Conservation (phyloP, 2,797 vertebrate species). For the Hippoglossus hippoglossus region DNA sequence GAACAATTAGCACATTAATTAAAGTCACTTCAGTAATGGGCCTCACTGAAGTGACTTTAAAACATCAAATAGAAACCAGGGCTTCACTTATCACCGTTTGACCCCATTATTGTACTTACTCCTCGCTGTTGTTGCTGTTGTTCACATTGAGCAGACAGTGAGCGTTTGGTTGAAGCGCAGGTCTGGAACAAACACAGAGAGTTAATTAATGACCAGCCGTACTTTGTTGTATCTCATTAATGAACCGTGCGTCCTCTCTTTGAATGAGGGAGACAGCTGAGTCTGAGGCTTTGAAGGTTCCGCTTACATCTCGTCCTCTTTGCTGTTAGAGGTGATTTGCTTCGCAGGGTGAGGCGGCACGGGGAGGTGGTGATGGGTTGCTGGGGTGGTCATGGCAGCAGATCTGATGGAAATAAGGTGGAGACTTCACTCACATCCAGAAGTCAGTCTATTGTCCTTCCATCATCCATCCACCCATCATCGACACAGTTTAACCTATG, state of each 20-base stretch:
- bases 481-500: no score
- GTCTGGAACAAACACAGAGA: slow-evolving; percentile 74
- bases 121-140: slow-evolving; percentile 92
- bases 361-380: slow-evolving; percentile 66
- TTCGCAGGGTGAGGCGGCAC: slow-evolving; percentile 66
- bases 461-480: no score
- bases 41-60: neutral
- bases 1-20: slow-evolving; percentile 26
- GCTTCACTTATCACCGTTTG: slow-evolving; percentile 8
- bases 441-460: neutral
- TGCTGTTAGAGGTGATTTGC: slow-evolving; percentile 70
- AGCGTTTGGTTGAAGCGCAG: slow-evolving; percentile 58
- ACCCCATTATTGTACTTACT: slow-evolving; percentile 62
- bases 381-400: slow-evolving; percentile 81
- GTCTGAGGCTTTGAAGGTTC: slow-evolving; percentile 4
- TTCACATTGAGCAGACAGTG: slow-evolving; percentile 84
- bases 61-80: slow-evolving; percentile 12
- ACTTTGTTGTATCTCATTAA: slow-evolving; percentile 3
- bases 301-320: slow-evolving; percentile 70
- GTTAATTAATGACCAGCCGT: slow-evolving; percentile 7
- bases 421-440: no score
- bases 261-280: neutral
- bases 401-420: slow-evolving; percentile 22
- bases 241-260: neutral
- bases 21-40: neutral